Conservation (phyloP, 2,797 vertebrate genomes). For the Coranthus polyacanthus region DNA sequence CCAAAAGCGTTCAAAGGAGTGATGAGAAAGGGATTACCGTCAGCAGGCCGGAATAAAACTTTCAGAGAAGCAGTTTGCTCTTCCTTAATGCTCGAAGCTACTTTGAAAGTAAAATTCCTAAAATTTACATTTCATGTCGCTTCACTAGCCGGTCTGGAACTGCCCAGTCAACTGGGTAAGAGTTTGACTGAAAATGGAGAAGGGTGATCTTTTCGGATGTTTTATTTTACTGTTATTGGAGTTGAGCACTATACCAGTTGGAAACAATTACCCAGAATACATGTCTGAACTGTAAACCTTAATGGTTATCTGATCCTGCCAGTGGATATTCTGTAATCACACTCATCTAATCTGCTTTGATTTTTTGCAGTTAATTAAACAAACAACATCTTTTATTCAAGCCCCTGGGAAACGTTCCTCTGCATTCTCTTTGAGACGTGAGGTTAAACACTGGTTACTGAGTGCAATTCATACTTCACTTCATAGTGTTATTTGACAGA, state of each 20-base stretch:
- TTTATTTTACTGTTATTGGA: constrained; percentile 18
- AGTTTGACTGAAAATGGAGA: constrained; percentile 1
- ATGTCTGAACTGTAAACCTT: neutral
- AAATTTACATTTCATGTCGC: constrained; percentile 67
- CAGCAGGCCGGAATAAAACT: constrained; percentile 73
- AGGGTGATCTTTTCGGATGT: constrained; percentile 26
- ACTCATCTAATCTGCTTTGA: neutral
- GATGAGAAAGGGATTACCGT: constrained; percentile 73
- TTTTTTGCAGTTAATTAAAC: constrained; percentile 1
- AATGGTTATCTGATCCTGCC: neutral
- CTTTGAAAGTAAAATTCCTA: constrained; percentile 75
- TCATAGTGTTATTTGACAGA: constrained; percentile 19
- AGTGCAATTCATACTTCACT: constrained; percentile 14
- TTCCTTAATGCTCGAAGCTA: constrained; percentile 68
- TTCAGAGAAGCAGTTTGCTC: constrained; percentile 67
- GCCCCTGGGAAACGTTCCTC: neutral
- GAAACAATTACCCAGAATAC: constrained; percentile 7
- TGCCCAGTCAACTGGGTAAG: constrained; percentile 32
- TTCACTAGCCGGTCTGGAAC: constrained; percentile 46
- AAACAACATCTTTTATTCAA: constrained; percentile 14
- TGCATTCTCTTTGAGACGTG: constrained; percentile 12
- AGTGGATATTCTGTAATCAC: neutral
- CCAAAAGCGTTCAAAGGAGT: constrained; percentile 63
- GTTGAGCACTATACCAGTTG: neutral
- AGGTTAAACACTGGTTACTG: constrained; percentile 16